phyloP scores from a whole-genome alignment of 2,113 vertebrate genomes.

The Arvicanthis niloticus region DNA sequence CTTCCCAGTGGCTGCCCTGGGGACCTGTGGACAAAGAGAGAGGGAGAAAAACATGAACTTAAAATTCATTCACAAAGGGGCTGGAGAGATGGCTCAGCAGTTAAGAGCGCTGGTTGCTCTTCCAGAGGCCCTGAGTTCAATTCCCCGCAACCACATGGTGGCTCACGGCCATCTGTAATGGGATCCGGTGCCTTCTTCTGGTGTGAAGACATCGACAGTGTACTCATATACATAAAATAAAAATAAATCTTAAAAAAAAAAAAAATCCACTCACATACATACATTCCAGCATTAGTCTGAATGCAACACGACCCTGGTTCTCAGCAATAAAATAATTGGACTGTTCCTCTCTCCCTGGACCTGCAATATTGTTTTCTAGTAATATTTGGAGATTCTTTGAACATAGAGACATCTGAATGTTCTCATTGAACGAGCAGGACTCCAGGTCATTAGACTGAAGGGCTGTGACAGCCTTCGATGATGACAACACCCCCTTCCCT shows the following conservation, averaged over 20 bases:
- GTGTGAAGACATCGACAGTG: too few relatives aligned
- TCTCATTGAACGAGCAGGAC: neutral
- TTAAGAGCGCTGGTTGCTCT: too few relatives aligned
- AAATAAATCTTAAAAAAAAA: too few relatives aligned
- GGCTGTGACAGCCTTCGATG: neutral
- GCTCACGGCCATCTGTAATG: too few relatives aligned
- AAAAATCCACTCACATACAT: neutral
- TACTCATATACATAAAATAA: too few relatives aligned
- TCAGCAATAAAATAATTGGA: neutral
- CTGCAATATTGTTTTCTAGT: conserved; percentile 36
- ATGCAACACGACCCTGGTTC: neutral
- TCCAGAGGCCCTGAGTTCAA: too few relatives aligned
- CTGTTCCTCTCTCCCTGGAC: neutral
- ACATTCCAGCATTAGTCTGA: neutral
- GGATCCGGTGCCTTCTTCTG: too few relatives aligned
- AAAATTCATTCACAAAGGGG: neutral
- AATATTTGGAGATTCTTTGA: neutral
- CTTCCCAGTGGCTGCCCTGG: conserved; percentile 89
- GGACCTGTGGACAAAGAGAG: conserved; percentile 83
- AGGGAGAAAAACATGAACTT: neutral
- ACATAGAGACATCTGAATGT: neutral
- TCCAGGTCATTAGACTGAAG: neutral
- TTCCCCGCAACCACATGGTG: too few relatives aligned
- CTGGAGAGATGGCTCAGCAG: too few relatives aligned
- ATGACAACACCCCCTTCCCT: neutral